phyloP scores from a whole-genome alignment of 2,888 invertebrate species.

The Unio pictorum region DNA sequence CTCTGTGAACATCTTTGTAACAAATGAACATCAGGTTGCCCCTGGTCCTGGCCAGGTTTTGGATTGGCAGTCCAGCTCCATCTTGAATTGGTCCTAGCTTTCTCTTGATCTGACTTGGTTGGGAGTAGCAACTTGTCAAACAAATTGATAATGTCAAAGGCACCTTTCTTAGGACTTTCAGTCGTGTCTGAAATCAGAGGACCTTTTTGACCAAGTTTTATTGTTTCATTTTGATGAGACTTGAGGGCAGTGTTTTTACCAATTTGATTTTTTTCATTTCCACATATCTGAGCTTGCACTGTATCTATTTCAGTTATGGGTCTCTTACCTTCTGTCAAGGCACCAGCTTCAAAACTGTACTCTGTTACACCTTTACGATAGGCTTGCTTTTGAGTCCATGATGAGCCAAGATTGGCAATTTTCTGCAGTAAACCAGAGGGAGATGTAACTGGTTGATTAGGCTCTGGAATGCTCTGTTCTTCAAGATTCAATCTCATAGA shows the following conservation, averaged over 20 bases:
- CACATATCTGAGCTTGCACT: background rate
- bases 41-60: no score
- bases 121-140: slow-evolving; percentile 63
- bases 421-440: slow-evolving; percentile 25
- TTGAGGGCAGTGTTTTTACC: no score
- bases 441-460: slow-evolving; percentile 22
- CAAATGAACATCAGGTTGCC: no score
- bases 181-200: background rate
- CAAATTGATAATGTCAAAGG: slow-evolving; percentile 57
- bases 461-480: background rate
- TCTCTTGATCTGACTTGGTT: background rate
- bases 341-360: slow-evolving; percentile 38
- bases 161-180: slow-evolving; percentile 7
- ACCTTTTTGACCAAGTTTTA: no score
- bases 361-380: slow-evolving; percentile 43
- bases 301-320: background rate
- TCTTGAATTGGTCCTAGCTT: no score
- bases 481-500: background rate
- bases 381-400: slow-evolving; percentile 14
- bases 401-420: slow-evolving; percentile 21
- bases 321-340: background rate
- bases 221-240: no score
- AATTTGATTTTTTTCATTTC: no score
- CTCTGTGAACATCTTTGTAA: no score
- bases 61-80: no score